Conservation (phyloP, 1,140 invertebrate species). For the Drosophila sp. region DNA sequence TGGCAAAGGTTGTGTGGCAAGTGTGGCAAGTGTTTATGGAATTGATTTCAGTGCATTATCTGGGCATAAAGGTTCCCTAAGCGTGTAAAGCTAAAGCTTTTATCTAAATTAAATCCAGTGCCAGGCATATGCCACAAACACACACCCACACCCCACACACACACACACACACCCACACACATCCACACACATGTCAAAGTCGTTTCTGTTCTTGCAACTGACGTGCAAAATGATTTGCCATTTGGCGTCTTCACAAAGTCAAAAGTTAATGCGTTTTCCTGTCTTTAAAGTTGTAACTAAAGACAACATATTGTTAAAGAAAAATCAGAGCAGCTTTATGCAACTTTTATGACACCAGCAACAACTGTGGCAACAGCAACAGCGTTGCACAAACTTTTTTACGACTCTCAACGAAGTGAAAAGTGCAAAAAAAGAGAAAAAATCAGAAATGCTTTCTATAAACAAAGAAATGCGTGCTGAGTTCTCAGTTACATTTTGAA, state of each 20-base stretch:
- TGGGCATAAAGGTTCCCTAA: conserved; percentile 5
- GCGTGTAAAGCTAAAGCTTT: conserved; percentile 63
- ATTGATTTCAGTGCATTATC: conserved; percentile 78
- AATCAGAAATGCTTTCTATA: conserved; percentile 34
- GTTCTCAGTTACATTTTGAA: conserved; percentile 12
- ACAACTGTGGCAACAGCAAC: conserved; percentile 46
- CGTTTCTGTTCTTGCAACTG: conserved; percentile 17
- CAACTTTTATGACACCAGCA: conserved; percentile 73
- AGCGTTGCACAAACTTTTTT: conserved; percentile 23
- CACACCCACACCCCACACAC: conserved; percentile 2
- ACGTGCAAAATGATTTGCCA: conserved; percentile 69
- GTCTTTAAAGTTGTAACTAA: conserved; percentile 55
- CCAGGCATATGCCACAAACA: conserved; percentile 25
- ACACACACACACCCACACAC: conserved; percentile 5
- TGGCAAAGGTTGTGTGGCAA: conserved; percentile 49
- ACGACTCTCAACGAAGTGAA: conserved; percentile 28
- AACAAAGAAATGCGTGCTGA: conserved; percentile 36
- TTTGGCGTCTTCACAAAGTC: conserved; percentile 54
- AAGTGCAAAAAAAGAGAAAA: conserved; percentile 35
- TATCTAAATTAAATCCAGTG: conserved; percentile 81
- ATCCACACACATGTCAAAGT: conserved; percentile 2
- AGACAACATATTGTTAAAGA: conserved; percentile 47
- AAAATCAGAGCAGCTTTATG: conserved; percentile 77
- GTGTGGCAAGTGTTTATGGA: conserved; percentile 57
- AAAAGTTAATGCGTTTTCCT: conserved; percentile 42